Percentiles rank a stretch among this genome's conserved stretches.
These are phyloP conservation scores for Scaptomyza hsui DNA, from an alignment of 1,140 invertebrate genomes.

Conservation along the genomic window DNA sequence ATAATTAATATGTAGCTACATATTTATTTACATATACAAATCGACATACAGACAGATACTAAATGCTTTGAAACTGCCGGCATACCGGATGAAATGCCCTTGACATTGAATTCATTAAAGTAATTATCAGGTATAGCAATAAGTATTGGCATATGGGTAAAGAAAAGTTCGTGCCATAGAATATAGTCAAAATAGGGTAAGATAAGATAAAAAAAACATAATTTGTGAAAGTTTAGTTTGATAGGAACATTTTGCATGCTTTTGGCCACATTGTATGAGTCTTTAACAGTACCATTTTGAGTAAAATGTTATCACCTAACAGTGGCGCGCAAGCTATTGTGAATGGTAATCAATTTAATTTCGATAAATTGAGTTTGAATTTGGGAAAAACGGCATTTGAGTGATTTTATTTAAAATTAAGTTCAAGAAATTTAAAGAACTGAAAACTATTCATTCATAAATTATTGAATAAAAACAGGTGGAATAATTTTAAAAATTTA, in stretches of 20 bases:
- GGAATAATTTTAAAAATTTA: too few relatives aligned
- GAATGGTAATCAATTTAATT: background rate
- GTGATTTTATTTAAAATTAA: too few relatives aligned
- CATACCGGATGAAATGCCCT: conserved; percentile 22
- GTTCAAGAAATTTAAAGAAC: too few relatives aligned
- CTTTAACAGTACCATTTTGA: conserved; percentile 29
- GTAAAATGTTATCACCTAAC: conserved; percentile 2
- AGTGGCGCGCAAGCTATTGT: background rate
- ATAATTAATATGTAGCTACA: background rate
- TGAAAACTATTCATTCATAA: too few relatives aligned
- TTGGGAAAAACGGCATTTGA: too few relatives aligned
- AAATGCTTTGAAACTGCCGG: conserved; percentile 13
- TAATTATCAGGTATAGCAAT: background rate
- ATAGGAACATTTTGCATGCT: background rate
- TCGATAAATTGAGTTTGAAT: background rate
- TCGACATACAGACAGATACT: conserved; percentile 16
- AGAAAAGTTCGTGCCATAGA: background rate
- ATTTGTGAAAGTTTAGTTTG: background rate
- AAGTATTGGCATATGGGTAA: background rate
- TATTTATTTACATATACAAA: conserved; percentile 8
- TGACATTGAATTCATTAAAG: conserved; percentile 32
- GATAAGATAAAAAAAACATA: background rate
- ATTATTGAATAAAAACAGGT: too few relatives aligned
- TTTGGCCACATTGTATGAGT: background rate
- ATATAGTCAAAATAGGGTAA: background rate